phyloP scores from a whole-genome alignment of 2,113 vertebrate species.

The Cottus gobio region DNA sequence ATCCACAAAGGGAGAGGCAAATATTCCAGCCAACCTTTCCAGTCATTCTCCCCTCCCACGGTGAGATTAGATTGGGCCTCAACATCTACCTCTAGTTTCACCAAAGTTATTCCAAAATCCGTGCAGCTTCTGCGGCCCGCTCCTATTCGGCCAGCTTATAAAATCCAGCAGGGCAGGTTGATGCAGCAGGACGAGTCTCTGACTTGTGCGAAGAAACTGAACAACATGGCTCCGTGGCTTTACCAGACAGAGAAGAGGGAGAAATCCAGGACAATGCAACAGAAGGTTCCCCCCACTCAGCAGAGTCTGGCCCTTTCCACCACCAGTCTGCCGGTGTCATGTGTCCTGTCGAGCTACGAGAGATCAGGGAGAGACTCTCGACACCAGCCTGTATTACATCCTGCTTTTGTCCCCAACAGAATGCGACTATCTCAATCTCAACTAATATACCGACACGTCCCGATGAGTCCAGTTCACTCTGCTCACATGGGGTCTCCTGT shows the following conservation, averaged over 20 bases:
- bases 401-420: conserved; percentile 67
- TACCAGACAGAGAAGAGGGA: conserved; percentile 77
- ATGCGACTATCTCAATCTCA: conserved; percentile 74
- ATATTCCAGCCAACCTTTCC: conserved; percentile 35
- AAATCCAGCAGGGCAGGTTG: conserved; percentile 53
- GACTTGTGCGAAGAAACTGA: conserved; percentile 63
- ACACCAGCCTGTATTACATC: conserved; percentile 51
- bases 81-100: conserved; percentile 77
- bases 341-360: conserved; percentile 64
- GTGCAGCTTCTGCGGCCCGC: conserved; percentile 68
- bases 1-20: conserved; percentile 45
- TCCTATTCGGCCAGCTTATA: conserved; percentile 67
- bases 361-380: conserved; percentile 66
- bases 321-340: conserved; percentile 43
- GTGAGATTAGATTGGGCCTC: conserved; percentile 63
- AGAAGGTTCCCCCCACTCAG: conserved; percentile 70
- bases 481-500: conserved; percentile 65
- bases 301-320: conserved; percentile 64
- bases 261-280: conserved; percentile 68
- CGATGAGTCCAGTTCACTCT: conserved; percentile 60
- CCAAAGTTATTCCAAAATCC: conserved; percentile 77
- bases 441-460: conserved; percentile 71
- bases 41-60: conserved; percentile 15
- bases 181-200: conserved; percentile 49
- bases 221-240: conserved; percentile 36